phyloP scores from a whole-genome alignment of 2,888 invertebrate species.

The Dolichomitus sp. region DNA sequence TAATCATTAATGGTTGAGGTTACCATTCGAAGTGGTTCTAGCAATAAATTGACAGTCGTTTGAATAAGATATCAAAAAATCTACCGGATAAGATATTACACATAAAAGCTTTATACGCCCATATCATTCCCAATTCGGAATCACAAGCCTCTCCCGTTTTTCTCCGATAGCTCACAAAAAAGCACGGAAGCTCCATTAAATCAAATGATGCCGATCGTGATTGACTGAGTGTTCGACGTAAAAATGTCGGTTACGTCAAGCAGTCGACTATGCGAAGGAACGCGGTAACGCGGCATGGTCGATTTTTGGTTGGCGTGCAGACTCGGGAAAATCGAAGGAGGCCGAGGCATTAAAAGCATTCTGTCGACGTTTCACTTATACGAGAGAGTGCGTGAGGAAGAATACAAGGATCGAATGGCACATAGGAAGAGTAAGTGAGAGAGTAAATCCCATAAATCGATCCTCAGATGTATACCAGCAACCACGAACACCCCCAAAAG shows the following conservation, averaged over 20 bases:
- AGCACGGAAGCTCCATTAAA: not conserved
- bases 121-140: too few relatives aligned
- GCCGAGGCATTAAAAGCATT: not conserved
- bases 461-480: constrained; percentile 21
- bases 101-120: too few relatives aligned
- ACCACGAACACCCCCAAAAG: constrained; percentile 9
- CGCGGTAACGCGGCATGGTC: not conserved
- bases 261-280: not conserved
- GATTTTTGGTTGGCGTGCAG: constrained; percentile 4
- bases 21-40: too few relatives aligned
- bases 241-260: constrained; percentile 36
- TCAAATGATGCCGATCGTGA: not conserved
- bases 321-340: constrained; percentile 5
- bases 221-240: not conserved
- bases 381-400: not conserved
- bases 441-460: constrained; percentile 43
- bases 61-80: too few relatives aligned
- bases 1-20: too few relatives aligned
- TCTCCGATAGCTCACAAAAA: too few relatives aligned
- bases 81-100: too few relatives aligned
- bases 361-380: constrained; percentile 39
- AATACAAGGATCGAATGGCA: constrained; percentile 13
- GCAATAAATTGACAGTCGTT: too few relatives aligned
- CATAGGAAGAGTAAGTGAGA: not conserved
- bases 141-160: too few relatives aligned